phyloP scores from a whole-genome alignment of 2,888 invertebrate genomes.

The Plagodis dolabraria region DNA sequence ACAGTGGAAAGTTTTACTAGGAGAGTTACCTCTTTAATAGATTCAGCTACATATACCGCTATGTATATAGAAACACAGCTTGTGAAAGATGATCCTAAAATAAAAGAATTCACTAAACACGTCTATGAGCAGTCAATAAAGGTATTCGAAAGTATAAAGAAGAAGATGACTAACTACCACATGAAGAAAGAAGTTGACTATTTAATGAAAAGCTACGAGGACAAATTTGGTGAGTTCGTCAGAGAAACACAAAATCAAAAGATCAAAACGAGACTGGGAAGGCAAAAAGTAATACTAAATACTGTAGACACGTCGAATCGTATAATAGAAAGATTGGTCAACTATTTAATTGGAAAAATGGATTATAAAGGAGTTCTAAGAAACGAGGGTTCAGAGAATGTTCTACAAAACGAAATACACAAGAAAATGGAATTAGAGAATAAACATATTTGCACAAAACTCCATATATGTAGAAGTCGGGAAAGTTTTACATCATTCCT shows the following conservation, averaged over 20 bases:
- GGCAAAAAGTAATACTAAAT: conserved; percentile 59
- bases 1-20: background rate
- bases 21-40: conserved; percentile 1
- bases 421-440: conserved; percentile 44
- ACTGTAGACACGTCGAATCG: conserved; percentile 56
- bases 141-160: conserved; percentile 49
- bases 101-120: conserved; percentile 50
- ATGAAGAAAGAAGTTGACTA: conserved; percentile 40
- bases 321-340: conserved; percentile 49
- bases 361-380: conserved; percentile 32
- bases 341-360: conserved; percentile 45
- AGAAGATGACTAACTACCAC: conserved; percentile 35
- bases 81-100: conserved; percentile 48
- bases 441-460: conserved; percentile 49
- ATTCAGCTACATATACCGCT: background rate
- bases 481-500: conserved; percentile 46
- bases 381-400: conserved; percentile 20
- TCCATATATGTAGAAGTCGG: conserved; percentile 49
- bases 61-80: conserved; percentile 28
- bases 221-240: conserved; percentile 53
- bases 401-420: conserved; percentile 45
- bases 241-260: conserved; percentile 45
- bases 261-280: conserved; percentile 55
- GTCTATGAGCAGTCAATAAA: conserved; percentile 51
- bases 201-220: conserved; percentile 45